These are phyloP conservation scores for Tribolium castaneum DNA, from an alignment of 1,140 invertebrate genomes.

Conservation along the genomic window DNA sequence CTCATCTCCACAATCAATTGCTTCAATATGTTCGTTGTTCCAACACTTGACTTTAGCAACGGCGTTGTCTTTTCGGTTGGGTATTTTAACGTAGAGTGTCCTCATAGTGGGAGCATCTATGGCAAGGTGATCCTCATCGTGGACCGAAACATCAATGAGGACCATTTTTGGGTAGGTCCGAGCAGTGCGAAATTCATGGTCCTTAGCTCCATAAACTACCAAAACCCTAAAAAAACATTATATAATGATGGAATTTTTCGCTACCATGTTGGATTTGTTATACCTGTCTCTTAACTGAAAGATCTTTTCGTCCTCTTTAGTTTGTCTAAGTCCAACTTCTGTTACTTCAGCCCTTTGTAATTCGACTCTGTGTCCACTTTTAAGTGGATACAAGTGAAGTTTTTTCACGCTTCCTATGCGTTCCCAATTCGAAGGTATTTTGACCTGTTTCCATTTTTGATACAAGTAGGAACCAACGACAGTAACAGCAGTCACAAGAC, in stretches of 20 bases:
- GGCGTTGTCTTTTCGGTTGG: constrained; percentile 46
- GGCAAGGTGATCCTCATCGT: constrained; percentile 58
- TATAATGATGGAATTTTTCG: background rate
- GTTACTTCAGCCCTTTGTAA: constrained; percentile 56
- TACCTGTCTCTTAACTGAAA: constrained; percentile 59
- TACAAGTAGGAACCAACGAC: constrained; percentile 12
- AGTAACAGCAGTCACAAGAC: constrained; percentile 20
- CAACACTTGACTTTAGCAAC: constrained; percentile 51
- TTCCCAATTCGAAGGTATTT: constrained; percentile 56
- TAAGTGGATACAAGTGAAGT: constrained; percentile 60
- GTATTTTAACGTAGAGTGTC: constrained; percentile 59
- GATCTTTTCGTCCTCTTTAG: constrained; percentile 48
- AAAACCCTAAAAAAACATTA: constrained; percentile 55
- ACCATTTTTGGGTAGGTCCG: constrained; percentile 60
- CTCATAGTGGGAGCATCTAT: constrained; percentile 60
- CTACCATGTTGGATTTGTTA: background rate
- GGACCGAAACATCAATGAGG: constrained; percentile 57
- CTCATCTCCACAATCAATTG: constrained; percentile 73
- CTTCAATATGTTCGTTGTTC: constrained; percentile 62
- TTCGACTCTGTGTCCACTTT: constrained; percentile 59
- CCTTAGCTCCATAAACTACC: constrained; percentile 57
- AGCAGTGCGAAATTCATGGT: constrained; percentile 58
- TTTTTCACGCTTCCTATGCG: constrained; percentile 57
- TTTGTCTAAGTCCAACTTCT: constrained; percentile 54
- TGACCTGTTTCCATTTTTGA: constrained; percentile 37